Percentiles rank a stretch among this genome's conserved stretches.
These are phyloP conservation scores for Dryobotodes eremita DNA, from an alignment of 2,888 invertebrate genomes.

Conservation along the genomic window DNA sequence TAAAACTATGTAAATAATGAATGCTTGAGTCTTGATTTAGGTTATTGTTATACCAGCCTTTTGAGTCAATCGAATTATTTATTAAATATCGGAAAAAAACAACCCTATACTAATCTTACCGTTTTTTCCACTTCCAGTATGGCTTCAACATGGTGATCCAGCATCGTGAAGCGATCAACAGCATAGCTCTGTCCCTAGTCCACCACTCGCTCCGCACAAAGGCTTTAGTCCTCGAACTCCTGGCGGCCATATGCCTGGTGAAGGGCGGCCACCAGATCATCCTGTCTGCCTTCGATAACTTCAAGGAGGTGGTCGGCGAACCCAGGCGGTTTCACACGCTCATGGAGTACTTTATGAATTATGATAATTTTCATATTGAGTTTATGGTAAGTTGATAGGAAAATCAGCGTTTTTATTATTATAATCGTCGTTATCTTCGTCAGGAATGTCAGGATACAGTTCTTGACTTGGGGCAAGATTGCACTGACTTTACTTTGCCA, in stretches of 20 bases:
- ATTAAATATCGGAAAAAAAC: too few species aligned
- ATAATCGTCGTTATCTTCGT: background rate
- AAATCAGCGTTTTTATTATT: background rate
- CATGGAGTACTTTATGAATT: slow-evolving; percentile 99
- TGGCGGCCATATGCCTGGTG: slow-evolving; percentile 99
- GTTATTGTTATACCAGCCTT: too few species aligned
- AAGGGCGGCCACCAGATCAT: slow-evolving; percentile 99
- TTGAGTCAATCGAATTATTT: too few species aligned
- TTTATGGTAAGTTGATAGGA: slow-evolving; percentile 95
- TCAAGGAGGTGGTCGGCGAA: slow-evolving; percentile 96
- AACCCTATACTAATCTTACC: too few species aligned
- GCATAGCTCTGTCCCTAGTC: slow-evolving; percentile 98
- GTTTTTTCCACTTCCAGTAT: slow-evolving; percentile 90
- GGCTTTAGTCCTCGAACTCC: slow-evolving; percentile 98
- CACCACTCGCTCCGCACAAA: slow-evolving; percentile 99
- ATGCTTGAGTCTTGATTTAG: too few species aligned
- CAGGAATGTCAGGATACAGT: background rate
- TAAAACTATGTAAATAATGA: too few species aligned
- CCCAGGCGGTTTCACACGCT: slow-evolving; percentile 99
- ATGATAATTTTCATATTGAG: slow-evolving; percentile 99
- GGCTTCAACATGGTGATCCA: slow-evolving; percentile 99
- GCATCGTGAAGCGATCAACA: slow-evolving; percentile 99
- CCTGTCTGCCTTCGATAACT: slow-evolving; percentile 98
- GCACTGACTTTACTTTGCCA: background rate
- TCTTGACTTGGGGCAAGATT: background rate